Percentiles rank a stretch among this genome's conserved stretches.
phyloP scores from a whole-genome alignment of 2,113 vertebrate species.

The Petrocephalus microphthalmus region DNA sequence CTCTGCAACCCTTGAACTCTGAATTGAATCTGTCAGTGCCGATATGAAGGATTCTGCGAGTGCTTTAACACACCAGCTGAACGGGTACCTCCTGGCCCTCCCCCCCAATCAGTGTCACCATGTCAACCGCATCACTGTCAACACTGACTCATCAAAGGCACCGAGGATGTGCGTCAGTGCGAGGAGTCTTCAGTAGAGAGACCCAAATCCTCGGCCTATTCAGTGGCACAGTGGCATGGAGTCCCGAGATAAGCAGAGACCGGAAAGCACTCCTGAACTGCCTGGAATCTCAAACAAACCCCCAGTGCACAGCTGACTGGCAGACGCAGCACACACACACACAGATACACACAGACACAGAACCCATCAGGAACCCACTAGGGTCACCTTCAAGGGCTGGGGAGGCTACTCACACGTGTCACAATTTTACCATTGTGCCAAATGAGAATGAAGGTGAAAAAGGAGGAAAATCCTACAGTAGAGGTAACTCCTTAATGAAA shows the following conservation, averaged over 20 bases:
- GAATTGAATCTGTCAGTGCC: neutral
- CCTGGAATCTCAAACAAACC: slow-evolving; percentile 31
- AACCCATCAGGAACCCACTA: neutral
- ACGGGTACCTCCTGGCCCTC: neutral
- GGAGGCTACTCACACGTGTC: neutral
- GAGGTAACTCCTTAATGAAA: neutral
- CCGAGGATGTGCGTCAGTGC: neutral
- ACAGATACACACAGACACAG: neutral
- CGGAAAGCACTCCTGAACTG: slow-evolving; percentile 31
- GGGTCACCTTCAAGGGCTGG: neutral
- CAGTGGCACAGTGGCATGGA: slow-evolving; percentile 41
- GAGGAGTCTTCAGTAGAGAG: neutral
- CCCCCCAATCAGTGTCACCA: neutral
- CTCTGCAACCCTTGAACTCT: neutral
- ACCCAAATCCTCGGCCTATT: slow-evolving; percentile 38
- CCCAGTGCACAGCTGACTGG: neutral
- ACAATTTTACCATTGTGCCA: neutral
- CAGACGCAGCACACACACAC: neutral
- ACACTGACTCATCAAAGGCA: neutral
- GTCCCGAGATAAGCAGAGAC: slow-evolving; percentile 35
- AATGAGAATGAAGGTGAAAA: neutral
- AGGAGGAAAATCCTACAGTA: neutral
- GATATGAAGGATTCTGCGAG: neutral
- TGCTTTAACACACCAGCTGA: neutral
- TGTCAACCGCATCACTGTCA: neutral